phyloP scores from a whole-genome alignment of 30 jellyfish, hydroid and myxozoan genomes.

The Cassiopea xamachana region DNA sequence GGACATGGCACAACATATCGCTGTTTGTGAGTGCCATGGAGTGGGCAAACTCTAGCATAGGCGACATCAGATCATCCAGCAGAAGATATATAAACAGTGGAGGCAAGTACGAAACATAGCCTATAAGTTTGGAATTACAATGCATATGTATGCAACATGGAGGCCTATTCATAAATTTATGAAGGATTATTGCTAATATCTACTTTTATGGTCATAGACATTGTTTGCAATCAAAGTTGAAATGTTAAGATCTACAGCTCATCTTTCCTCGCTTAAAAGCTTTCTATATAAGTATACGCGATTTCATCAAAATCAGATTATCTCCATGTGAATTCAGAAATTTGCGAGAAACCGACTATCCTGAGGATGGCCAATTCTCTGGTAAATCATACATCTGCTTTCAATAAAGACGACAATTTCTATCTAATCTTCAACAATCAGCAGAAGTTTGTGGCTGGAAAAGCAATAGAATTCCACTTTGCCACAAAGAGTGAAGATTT shows the following conservation, averaged over 20 bases:
- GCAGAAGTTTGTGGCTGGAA: slow-evolving; percentile 32
- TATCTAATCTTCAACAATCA: slow-evolving; percentile 38
- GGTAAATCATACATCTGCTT: slow-evolving; percentile 46
- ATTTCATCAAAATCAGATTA: slow-evolving; percentile 23
- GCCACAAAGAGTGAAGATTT: slow-evolving; percentile 44
- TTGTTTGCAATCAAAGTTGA: neutral
- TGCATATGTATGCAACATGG: neutral
- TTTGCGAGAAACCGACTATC: neutral
- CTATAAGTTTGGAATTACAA: no score
- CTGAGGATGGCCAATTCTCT: slow-evolving; percentile 28
- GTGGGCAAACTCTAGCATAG: no score
- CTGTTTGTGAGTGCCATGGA: no score
- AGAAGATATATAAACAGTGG: no score
- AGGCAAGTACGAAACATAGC: no score
- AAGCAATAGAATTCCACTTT: slow-evolving; percentile 65
- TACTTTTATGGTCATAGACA: slow-evolving; percentile 47
- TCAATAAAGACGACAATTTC: slow-evolving; percentile 7
- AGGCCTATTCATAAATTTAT: neutral
- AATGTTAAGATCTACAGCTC: neutral
- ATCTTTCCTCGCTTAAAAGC: neutral
- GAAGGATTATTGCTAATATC: neutral
- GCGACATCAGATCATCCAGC: no score
- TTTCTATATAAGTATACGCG: neutral
- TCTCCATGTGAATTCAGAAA: neutral
- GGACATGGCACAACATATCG: no score